A percentile compares a stretch with the other conserved stretches of the same genome.
phyloP scores from a whole-genome alignment of 2,113 vertebrate species.

The Pycnonotus jocosus region DNA sequence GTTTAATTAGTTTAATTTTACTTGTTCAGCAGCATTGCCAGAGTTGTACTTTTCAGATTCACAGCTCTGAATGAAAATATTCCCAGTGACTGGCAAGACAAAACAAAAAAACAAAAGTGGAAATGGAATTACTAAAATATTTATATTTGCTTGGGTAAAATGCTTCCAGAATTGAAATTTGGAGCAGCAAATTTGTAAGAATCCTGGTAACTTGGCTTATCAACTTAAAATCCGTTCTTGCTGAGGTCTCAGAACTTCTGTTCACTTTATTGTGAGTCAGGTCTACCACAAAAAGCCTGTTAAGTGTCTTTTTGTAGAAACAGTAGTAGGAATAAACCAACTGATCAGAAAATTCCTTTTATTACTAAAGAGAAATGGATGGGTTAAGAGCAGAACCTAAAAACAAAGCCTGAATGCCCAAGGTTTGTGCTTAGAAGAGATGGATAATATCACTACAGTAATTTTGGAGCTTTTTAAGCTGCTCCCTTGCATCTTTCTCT shows the following conservation, averaged over 20 bases:
- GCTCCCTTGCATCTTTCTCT: neutral
- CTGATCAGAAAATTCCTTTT: neutral
- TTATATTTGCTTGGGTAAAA: conserved; percentile 29
- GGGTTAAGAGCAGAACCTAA: neutral
- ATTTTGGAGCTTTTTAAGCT: neutral
- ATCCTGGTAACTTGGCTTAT: neutral
- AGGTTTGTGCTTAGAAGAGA: neutral
- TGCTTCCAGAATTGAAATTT: neutral
- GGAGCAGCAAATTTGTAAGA: neutral
- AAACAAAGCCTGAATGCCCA: neutral
- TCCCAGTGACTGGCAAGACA: conserved; percentile 14
- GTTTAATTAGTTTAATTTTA: conserved; percentile 43
- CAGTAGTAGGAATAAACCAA: neutral
- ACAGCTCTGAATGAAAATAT: conserved; percentile 35
- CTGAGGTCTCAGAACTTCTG: neutral
- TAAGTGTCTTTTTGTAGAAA: neutral
- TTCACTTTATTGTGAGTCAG: neutral
- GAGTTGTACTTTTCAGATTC: conserved; percentile 21
- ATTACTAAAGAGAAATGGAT: neutral
- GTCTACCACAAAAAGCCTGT: neutral
- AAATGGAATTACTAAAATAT: conserved; percentile 2
- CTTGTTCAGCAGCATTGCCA: conserved; percentile 15
- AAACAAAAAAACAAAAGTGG: conserved; percentile 21
- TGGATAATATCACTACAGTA: neutral
- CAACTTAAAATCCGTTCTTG: neutral